A percentile compares a stretch with the other conserved stretches of the same genome.
phyloP scores from a whole-genome alignment of 2,113 vertebrate species.

The Austrofundulus limnaeus region DNA sequence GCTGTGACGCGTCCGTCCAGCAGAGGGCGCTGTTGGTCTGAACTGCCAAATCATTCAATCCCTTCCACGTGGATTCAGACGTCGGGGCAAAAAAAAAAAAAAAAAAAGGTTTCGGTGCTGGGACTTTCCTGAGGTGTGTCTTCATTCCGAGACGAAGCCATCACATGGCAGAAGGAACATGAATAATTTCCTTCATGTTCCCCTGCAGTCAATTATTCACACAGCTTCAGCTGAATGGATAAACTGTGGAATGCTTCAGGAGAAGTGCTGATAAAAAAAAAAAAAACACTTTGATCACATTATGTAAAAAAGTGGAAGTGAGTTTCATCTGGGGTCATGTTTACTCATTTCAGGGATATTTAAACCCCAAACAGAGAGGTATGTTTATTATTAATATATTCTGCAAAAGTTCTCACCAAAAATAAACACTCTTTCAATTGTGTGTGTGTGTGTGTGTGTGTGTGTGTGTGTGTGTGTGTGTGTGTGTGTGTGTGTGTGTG shows the following conservation, averaged over 20 bases:
- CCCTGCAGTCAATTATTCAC: background rate
- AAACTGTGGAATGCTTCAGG: too few relatives aligned
- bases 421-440: background rate
- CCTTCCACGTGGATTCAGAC: conserved; percentile 7
- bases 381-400: background rate
- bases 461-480: too few relatives aligned
- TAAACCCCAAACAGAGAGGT: background rate
- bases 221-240: too few relatives aligned
- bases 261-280: background rate
- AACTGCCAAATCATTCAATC: conserved; percentile 1
- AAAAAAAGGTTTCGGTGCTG: background rate
- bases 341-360: too few relatives aligned
- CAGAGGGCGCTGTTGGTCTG: conserved; percentile 53
- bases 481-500: too few relatives aligned
- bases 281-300: background rate
- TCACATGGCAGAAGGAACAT: background rate
- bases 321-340: too few relatives aligned
- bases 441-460: background rate
- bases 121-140: conserved; percentile 45
- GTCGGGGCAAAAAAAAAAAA: too few relatives aligned
- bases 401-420: background rate
- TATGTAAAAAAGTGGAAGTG: too few relatives aligned
- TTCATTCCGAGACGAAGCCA: background rate
- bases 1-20: conserved; percentile 21
- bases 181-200: background rate